Evolutionary conservation across 2,888 invertebrate species (phyloP).

Genomic region (Apantesis nais): DNA sequence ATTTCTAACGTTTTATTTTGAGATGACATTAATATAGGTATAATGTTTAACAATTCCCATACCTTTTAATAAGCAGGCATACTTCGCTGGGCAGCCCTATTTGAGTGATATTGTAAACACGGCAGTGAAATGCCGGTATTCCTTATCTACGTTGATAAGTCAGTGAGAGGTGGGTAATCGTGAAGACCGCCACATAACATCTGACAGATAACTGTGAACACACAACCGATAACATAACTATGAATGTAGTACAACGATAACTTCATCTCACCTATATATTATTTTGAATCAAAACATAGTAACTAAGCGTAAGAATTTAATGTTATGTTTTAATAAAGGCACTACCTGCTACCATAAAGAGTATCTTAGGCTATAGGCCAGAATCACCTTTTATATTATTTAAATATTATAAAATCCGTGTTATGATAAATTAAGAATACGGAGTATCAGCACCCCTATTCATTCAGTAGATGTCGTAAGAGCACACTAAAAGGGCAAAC

Average conservation of each 20-base stretch:
- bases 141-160: slow-evolving; percentile 45
- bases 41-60: background rate
- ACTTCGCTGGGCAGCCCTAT: background rate
- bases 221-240: slow-evolving; percentile 34
- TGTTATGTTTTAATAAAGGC: too few species aligned
- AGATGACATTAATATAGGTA: background rate
- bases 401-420: background rate
- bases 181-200: slow-evolving; percentile 29
- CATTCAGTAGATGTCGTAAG: background rate
- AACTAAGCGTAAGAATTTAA: too few species aligned
- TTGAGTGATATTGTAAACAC: slow-evolving; percentile 13
- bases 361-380: too few species aligned
- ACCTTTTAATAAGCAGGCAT: background rate
- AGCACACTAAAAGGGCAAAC: background rate
- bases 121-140: slow-evolving; percentile 23
- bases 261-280: slow-evolving; percentile 2
- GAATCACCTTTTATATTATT: background rate
- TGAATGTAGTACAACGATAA: slow-evolving; percentile 9
- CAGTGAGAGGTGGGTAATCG: slow-evolving; percentile 34
- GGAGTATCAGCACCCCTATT: too few species aligned
- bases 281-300: background rate
- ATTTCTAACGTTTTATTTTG: background rate
- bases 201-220: slow-evolving; percentile 14
- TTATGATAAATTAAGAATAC: background rate
- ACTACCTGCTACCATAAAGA: too few species aligned